phyloP scores from a whole-genome alignment of 2,888 invertebrate species.

The Spialia ferax region DNA sequence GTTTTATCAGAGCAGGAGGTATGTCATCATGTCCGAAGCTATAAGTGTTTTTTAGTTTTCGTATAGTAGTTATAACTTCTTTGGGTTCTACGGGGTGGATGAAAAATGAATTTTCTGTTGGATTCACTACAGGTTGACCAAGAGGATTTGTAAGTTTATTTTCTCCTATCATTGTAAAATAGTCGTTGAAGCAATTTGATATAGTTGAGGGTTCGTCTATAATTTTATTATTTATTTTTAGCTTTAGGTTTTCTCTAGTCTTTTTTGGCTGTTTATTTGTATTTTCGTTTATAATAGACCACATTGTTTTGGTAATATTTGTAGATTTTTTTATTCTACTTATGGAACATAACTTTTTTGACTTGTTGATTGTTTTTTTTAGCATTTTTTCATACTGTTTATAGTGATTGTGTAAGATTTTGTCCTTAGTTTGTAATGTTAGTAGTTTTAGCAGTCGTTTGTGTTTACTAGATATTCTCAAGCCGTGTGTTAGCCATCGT shows the following conservation, averaged over 20 bases:
- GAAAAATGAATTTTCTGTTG: not conserved
- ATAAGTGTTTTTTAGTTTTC: too few relatives aligned
- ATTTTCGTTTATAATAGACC: slow-evolving; percentile 4
- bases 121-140: not conserved
- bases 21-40: too few relatives aligned
- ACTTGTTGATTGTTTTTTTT: not conserved
- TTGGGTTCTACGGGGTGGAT: too few relatives aligned
- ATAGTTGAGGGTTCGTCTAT: not conserved
- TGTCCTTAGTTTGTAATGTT: not conserved
- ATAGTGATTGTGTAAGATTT: not conserved
- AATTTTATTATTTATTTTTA: not conserved
- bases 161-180: not conserved
- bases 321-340: not conserved
- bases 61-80: too few relatives aligned
- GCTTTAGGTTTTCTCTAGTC: not conserved
- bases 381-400: slow-evolving; percentile 7
- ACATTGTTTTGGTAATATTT: slow-evolving; percentile 7
- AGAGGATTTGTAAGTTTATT: not conserved
- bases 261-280: not conserved
- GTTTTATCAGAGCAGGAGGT: too few relatives aligned
- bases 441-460: slow-evolving; percentile 11
- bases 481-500: not conserved
- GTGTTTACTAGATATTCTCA: slow-evolving; percentile 14
- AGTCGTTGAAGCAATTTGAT: not conserved
- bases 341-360: not conserved